Base-by-base conservation (phyloP, 1,140 invertebrate species). In the Sarcophaga peregrina region DNA sequence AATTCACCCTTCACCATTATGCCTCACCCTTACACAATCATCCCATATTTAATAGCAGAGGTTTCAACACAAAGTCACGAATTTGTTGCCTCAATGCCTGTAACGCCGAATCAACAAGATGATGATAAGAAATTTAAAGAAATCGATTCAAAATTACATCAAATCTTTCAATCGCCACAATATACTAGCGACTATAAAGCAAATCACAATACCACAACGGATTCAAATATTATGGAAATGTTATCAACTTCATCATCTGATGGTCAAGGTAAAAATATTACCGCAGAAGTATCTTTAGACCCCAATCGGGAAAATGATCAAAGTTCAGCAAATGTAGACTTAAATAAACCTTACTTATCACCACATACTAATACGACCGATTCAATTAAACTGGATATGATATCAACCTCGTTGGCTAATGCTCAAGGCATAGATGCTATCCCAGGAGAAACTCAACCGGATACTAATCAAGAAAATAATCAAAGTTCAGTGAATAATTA, bases 81-180 rank as follows among this genome's bases (percentile, higher is more conserved):
- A 3, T 62, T 72, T 50, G 50, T 25, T n/a, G 48, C 20, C 13
- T 20, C 9, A 15, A 15, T 81, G 48, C 83, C 83, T 1, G 25
- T 25, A 8, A 52, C 73, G 3, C 48, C 80, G n/a, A 83, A 80
- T 10, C 62, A 45, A 25, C 81, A 84, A n/a, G 81, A 82, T 82
- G 81, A 72, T 25, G 20, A 74, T 50, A 25, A 68, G 6, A 68
- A 68, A 68, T 84, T 82, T 80, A 45, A 73, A 10, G 83, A 84
- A 46, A 82, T 84, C 46, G 83, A 84, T 80, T 78, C 75, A 11
- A 81, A 74, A 13, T 15, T 84, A 37, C 73, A 82, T 37, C 17
- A 54, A 45, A 82, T 84, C 37, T 84, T 84, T 76, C 73, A 82
- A n/a, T 84, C 83, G 11, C 83, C 83, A 5, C 75, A 78, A 52